Evolutionary conservation across 2,113 vertebrate species (phyloP).

Genomic region (Stomatorhinus ivindoensis): DNA sequence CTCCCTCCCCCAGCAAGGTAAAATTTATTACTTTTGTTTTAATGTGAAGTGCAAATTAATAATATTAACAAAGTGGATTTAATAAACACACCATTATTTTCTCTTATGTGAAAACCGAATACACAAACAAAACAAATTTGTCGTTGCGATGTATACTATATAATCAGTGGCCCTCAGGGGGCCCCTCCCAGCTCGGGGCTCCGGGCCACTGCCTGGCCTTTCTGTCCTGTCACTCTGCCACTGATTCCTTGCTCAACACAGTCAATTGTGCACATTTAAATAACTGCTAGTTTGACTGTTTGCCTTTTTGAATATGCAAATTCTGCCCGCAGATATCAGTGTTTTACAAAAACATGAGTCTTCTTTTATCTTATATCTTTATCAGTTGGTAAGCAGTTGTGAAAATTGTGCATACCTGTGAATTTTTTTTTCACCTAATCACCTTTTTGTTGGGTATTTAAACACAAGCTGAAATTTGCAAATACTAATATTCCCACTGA

Average conservation of each 20-base stretch:
- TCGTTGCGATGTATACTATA: background rate
- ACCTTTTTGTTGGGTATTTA: background rate
- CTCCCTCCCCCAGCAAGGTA: background rate
- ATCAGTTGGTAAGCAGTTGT: background rate
- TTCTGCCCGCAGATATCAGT: background rate
- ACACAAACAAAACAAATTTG: background rate
- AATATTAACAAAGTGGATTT: background rate
- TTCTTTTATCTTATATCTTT: background rate
- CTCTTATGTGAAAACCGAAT: background rate
- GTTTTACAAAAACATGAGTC: background rate
- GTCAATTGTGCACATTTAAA: background rate
- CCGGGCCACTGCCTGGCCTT: background rate
- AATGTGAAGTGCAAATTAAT: background rate
- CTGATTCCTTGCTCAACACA: background rate
- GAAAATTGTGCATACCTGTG: background rate
- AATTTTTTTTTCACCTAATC: background rate
- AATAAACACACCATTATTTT: background rate
- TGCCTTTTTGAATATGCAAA: background rate
- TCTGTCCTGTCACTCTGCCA: background rate
- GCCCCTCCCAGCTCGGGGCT: too few relatives aligned
- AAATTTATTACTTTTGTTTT: background rate
- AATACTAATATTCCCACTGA: background rate
- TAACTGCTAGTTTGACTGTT: background rate
- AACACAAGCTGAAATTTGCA: background rate
- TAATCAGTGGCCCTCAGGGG: background rate